A percentile compares a stretch with the other conserved stretches of the same genome.
Conservation (phyloP, 2,113 vertebrate species). For the Bufo gargarizans region DNA sequence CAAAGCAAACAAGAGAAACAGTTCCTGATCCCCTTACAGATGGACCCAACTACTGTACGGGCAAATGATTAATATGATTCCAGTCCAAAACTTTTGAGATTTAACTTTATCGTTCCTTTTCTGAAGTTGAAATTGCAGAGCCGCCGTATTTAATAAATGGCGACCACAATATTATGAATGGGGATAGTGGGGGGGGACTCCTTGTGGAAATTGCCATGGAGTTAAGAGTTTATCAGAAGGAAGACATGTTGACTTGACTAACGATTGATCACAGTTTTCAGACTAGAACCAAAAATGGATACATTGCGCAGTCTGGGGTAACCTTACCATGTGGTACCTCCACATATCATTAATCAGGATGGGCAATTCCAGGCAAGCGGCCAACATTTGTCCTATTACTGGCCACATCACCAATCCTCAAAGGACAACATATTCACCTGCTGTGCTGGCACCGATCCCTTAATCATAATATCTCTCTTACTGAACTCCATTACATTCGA, state of each 20-base stretch:
- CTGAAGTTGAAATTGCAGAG: slow-evolving; percentile 49
- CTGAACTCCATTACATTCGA: slow-evolving; percentile 52
- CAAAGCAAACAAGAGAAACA: slow-evolving; percentile 56
- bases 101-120: slow-evolving; percentile 53
- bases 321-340: slow-evolving; percentile 57
- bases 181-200: background rate
- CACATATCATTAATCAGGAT: slow-evolving; percentile 59
- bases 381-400: slow-evolving; percentile 50
- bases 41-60: slow-evolving; percentile 54
- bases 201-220: slow-evolving; percentile 29
- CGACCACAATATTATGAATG: slow-evolving; percentile 24
- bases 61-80: slow-evolving; percentile 57
- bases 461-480: slow-evolving; percentile 50
- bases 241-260: slow-evolving; percentile 43
- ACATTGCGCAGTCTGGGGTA: slow-evolving; percentile 51
- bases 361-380: slow-evolving; percentile 45
- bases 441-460: slow-evolving; percentile 45
- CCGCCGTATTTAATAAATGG: slow-evolving; percentile 43
- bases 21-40: slow-evolving; percentile 56
- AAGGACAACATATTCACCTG: slow-evolving; percentile 54
- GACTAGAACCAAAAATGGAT: slow-evolving; percentile 47
- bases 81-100: slow-evolving; percentile 48
- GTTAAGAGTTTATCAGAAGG: slow-evolving; percentile 49
- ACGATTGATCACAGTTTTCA: slow-evolving; percentile 56
- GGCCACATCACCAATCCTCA: slow-evolving; percentile 54